Conservation (phyloP, 2,888 invertebrate species). For the Tethea ocularis region DNA sequence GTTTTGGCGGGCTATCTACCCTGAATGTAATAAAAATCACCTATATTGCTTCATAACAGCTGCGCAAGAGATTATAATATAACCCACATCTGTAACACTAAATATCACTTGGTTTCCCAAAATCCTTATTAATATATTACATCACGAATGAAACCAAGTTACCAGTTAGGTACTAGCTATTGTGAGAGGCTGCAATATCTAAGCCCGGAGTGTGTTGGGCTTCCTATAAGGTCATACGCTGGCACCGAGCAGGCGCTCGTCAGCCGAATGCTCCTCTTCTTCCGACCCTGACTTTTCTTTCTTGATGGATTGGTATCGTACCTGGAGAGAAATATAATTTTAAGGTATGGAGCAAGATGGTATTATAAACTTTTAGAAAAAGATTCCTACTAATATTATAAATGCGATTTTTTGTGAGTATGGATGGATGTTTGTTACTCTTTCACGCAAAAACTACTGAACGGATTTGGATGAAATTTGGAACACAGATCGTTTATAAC, state of each 20-base stretch:
- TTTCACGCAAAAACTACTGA: too few species aligned
- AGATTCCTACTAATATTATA: too few species aligned
- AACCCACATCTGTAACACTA: not conserved
- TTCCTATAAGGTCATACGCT: conserved; percentile 76
- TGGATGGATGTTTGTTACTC: too few species aligned
- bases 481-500: too few species aligned
- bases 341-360: not conserved
- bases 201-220: conserved; percentile 69
- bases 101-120: not conserved
- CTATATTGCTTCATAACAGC: too few species aligned
- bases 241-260: conserved; percentile 85
- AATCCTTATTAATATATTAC: not conserved
- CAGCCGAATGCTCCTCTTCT: conserved; percentile 86
- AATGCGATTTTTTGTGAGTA: too few species aligned
- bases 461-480: too few species aligned
- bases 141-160: conserved; percentile 13
- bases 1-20: too few species aligned
- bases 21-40: too few species aligned
- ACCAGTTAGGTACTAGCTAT: conserved; percentile 16
- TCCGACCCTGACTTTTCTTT: conserved; percentile 85
- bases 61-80: too few species aligned
- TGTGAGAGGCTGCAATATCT: conserved; percentile 44
- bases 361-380: too few species aligned
- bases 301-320: conserved; percentile 85
- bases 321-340: conserved; percentile 48